Base-by-base conservation (phyloP, 2,797 vertebrate genomes). In the Muscicapa striata region DNA sequence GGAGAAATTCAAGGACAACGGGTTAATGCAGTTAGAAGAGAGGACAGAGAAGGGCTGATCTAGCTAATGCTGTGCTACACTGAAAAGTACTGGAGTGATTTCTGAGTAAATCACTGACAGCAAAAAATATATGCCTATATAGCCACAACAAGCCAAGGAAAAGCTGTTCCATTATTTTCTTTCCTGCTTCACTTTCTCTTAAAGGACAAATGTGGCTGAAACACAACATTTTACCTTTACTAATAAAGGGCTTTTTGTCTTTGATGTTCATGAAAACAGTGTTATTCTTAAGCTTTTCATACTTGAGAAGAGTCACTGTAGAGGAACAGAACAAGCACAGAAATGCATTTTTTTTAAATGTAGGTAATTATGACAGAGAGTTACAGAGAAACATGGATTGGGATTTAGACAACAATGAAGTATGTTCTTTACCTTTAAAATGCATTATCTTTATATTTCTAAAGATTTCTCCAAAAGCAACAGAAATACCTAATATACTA, bases 21-120 rank as follows among this genome's bases (percentile, higher is more conserved):
- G 55, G 85, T 93, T 94, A 95, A 94, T 94, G 90, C 73, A 90
- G 87, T 93, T 88, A 84, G 90, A 79, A 90, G 51, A 15, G 51
- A 91, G 83, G 51, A 95, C 70, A 91, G 55, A 75, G 79, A 75
- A 87, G 24, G 74, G 73, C 85, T 91, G 89, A 85, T 91, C 43
- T 63, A 76, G 58, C 76, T 95, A 93, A 89, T 55, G 67, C 32
- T 89, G 68, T 48, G 57, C 58, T 90, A 67, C 85, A 48, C 38
- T 84, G 63, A 61, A 81, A 88, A 69, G 40, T 84, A 46, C 2
- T 64, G n/a, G 40, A 93, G 70, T 90, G 77, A 76, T 94, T 93
- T 91, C 67, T 51, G 34, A 84, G 76, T 73, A 95, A 94, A 94
- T 88, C 59, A 86, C 38, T 67, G 41, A 79, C 57, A 91, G 41